Percentiles rank a stretch among this genome's conserved stretches.
These are phyloP conservation scores for Melipona bicolor DNA, from an alignment of 2,888 invertebrate genomes.

Conservation along the genomic window DNA sequence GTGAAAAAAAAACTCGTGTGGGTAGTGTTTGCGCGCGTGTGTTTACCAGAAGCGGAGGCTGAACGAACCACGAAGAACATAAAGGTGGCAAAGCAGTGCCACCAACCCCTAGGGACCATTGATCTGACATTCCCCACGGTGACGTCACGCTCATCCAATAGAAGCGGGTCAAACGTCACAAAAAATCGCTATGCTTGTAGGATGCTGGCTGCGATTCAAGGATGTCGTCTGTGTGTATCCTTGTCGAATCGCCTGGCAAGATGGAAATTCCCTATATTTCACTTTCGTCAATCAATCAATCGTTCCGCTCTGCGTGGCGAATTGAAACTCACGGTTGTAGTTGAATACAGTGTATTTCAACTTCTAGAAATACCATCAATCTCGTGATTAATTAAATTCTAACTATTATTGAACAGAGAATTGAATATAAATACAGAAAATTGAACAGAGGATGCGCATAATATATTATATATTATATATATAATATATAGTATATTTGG, in stretches of 20 bases:
- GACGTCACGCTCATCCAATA: constrained; percentile 75
- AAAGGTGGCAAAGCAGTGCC: constrained; percentile 63
- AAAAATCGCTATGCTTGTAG: constrained; percentile 65
- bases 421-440: too few species aligned
- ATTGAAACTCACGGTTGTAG: neutral
- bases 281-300: constrained; percentile 23
- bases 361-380: neutral
- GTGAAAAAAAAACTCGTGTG: constrained; percentile 25
- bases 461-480: too few species aligned
- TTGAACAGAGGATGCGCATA: too few species aligned
- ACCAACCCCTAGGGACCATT: constrained; percentile 77
- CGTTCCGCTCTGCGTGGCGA: neutral
- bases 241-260: neutral
- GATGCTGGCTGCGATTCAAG: constrained; percentile 71
- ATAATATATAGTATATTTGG: too few species aligned
- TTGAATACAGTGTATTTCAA: neutral
- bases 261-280: neutral
- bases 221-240: constrained; percentile 30
- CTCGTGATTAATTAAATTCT: neutral
- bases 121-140: constrained; percentile 77
- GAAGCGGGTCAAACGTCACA: constrained; percentile 77
- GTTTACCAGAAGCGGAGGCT: constrained; percentile 20
- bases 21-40: constrained; percentile 21
- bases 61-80: constrained; percentile 38
- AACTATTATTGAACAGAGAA: too few species aligned